A percentile compares a stretch with the other conserved stretches of the same genome.
Conservation (phyloP, 2,888 invertebrate genomes). For the Operophtera brumata region DNA sequence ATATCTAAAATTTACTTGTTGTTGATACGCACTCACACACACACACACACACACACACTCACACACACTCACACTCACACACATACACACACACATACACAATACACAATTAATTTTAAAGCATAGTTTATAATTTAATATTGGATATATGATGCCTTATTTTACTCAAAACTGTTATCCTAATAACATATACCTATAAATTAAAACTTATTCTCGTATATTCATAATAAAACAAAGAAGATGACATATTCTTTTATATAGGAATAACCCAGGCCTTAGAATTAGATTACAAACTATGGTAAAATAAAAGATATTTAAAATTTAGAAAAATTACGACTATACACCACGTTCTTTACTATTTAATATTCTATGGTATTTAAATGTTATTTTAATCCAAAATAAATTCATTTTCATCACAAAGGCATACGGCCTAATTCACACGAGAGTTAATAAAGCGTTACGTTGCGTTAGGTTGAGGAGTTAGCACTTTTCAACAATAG, state of each 20-base stretch:
- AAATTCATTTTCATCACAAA: constrained; percentile 21
- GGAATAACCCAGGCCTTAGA: neutral
- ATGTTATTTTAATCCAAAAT: neutral
- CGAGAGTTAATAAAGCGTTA: too few species aligned
- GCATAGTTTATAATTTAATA: too few species aligned
- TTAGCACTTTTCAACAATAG: too few species aligned
- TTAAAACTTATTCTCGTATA: too few species aligned
- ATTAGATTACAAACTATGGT: neutral
- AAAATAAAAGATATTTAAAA: neutral
- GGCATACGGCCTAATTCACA: too few species aligned
- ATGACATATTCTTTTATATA: neutral
- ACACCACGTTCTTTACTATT: neutral
- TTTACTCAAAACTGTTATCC: neutral
- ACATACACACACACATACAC: too few species aligned
- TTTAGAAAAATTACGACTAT: neutral
- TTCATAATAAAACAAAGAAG: constrained; percentile 5
- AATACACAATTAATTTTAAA: too few species aligned
- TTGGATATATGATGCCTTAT: neutral
- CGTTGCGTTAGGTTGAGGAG: too few species aligned
- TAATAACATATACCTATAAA: neutral
- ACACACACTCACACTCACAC: too few species aligned
- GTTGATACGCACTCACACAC: too few species aligned
- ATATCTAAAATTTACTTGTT: too few species aligned
- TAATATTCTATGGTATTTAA: neutral
- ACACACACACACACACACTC: too few species aligned